Evolutionary conservation across 2,888 invertebrate genomes (phyloP).

Genomic region (Bibio marci): DNA sequence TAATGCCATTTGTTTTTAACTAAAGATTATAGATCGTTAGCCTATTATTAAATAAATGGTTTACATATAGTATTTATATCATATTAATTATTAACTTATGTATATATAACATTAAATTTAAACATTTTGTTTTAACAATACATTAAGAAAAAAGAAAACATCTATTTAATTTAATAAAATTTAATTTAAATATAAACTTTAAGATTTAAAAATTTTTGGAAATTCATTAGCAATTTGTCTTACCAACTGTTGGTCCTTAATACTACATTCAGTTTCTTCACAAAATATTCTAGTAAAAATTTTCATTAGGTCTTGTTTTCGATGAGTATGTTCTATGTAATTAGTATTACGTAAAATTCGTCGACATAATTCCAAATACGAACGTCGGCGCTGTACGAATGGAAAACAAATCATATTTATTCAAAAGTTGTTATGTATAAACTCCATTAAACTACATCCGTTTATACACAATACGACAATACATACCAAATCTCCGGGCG

Average conservation of each 20-base stretch:
- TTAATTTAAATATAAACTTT: too few relatives aligned
- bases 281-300: slow-evolving; percentile 77
- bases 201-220: slow-evolving; percentile 56
- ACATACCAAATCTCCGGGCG: slow-evolving; percentile 65
- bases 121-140: too few relatives aligned
- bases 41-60: too few relatives aligned
- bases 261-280: slow-evolving; percentile 59
- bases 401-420: slow-evolving; percentile 8
- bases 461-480: neutral
- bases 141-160: too few relatives aligned
- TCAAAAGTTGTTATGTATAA: neutral
- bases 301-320: slow-evolving; percentile 63
- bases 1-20: too few relatives aligned
- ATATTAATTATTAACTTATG: too few relatives aligned
- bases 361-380: slow-evolving; percentile 63
- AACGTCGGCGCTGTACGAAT: slow-evolving; percentile 44
- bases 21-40: too few relatives aligned
- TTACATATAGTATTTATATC: too few relatives aligned
- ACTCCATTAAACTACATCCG: slow-evolving; percentile 2
- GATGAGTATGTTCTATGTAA: slow-evolving; percentile 63
- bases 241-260: slow-evolving; percentile 59
- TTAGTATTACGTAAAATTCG: slow-evolving; percentile 67
- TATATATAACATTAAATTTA: too few relatives aligned
- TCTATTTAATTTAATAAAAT: too few relatives aligned
- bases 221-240: slow-evolving; percentile 72